Base-by-base conservation (phyloP, 2,888 invertebrate species). In the Fragum whitleyi region DNA sequence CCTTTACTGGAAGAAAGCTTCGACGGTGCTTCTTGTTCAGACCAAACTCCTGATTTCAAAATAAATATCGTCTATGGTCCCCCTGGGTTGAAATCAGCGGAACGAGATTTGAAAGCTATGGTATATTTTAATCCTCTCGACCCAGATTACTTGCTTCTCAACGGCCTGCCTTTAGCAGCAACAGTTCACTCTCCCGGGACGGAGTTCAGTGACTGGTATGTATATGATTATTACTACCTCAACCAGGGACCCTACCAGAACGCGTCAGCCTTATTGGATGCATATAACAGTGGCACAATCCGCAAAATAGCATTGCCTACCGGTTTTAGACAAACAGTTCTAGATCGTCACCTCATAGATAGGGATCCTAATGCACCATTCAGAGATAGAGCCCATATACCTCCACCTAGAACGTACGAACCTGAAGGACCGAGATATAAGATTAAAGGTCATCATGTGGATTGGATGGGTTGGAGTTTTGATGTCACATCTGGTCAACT, bases 401-500 rank as follows among this genome's bases (percentile, higher is more conserved):
- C 83, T 5, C 87, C 88, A 14, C 88, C 90, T 2, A 68, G 85
- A 55, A 78, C 86, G 1, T 87, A 83, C 72, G 80, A 85, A 53
- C 88, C 89, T 9, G 80, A 80, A 5, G 90, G 88, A 32, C 83
- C 82, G 9, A 59, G 90, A 21, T 90, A 84, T 79, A 74, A 74
- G 1, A 81, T 89, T 11, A 65, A 82, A 36, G 90, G 86, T 21
- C 85, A 84, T 21, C 75, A 78, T 9, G 83, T 90, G 0, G 77
- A 83, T 11, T 90, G 87, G 87, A 85, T 87, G 85, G 89, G 86
- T 11, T 90, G 89, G 89, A 62, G 71, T 28, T 88, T 90, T 76
- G 76, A 83, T 29, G 81, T 89, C 29, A 78, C 82, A 21, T 74
- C 84, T 39, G 69, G 86, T 6, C 80, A 87, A 61, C 71, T 85